Percentiles rank a stretch among this genome's conserved stretches.
phyloP scores from a whole-genome alignment of 2,888 invertebrate genomes.

The Heteromyza rotundicornis region DNA sequence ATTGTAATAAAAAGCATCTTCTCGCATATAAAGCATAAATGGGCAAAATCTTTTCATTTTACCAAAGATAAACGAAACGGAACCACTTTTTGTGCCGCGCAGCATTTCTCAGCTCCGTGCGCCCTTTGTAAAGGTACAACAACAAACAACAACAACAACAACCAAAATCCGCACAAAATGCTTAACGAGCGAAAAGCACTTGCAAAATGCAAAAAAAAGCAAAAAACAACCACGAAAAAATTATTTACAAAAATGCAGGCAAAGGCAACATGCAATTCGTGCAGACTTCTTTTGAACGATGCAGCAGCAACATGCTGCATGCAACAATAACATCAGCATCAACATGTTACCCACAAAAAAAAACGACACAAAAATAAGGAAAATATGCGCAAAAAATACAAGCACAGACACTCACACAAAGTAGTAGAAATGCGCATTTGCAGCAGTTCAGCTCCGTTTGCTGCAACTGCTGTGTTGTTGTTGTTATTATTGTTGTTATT shows the following conservation, averaged over 20 bases:
- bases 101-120: background rate
- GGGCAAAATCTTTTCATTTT: slow-evolving; percentile 8
- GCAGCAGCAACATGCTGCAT: slow-evolving; percentile 34
- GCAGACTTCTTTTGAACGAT: too few relatives aligned
- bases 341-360: slow-evolving; percentile 11
- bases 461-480: slow-evolving; percentile 40
- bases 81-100: slow-evolving; percentile 43
- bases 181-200: slow-evolving; percentile 58
- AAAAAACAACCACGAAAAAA: slow-evolving; percentile 15
- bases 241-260: slow-evolving; percentile 16
- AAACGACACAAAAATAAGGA: slow-evolving; percentile 9
- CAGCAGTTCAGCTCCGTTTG: slow-evolving; percentile 53
- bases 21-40: slow-evolving; percentile 14
- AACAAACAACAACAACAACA: slow-evolving; percentile 30
- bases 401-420: slow-evolving; percentile 45
- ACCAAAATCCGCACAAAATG: slow-evolving; percentile 47
- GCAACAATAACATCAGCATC: slow-evolving; percentile 24
- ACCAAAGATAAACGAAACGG: slow-evolving; percentile 54
- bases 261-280: slow-evolving; percentile 56
- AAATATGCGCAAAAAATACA: slow-evolving; percentile 10
- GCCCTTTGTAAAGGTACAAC: slow-evolving; percentile 16
- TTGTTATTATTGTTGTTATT: too few relatives aligned
- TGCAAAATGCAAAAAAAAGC: slow-evolving; percentile 38
- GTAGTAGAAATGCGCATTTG: slow-evolving; percentile 26
- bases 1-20: slow-evolving; percentile 2